phyloP scores from a whole-genome alignment of 2,888 invertebrate genomes.

The Mimas tiliae region DNA sequence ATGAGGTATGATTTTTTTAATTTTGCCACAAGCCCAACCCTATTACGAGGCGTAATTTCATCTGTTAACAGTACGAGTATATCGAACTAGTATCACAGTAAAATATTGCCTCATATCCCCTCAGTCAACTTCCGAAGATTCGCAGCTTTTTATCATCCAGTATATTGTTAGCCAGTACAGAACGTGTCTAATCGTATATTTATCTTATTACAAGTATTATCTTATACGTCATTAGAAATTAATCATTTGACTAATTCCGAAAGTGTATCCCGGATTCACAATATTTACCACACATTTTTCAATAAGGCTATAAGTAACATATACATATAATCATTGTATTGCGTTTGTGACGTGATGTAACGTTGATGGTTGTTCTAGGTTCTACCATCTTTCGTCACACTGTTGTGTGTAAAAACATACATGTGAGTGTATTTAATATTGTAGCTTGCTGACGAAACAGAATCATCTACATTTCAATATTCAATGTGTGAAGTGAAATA shows the following conservation, averaged over 20 bases:
- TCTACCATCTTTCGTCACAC: constrained; percentile 35
- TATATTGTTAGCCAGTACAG: no score
- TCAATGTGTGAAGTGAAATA: background rate
- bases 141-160: no score
- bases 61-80: background rate
- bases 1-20: background rate
- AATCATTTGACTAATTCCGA: no score
- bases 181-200: no score
- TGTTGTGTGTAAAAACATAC: constrained; percentile 24
- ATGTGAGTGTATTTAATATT: constrained; percentile 34
- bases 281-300: background rate
- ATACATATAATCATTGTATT: constrained; percentile 24
- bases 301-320: constrained; percentile 12
- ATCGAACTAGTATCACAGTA: background rate
- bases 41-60: background rate
- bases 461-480: background rate
- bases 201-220: no score
- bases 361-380: constrained; percentile 35
- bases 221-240: no score
- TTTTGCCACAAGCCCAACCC: background rate
- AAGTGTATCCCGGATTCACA: background rate
- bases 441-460: constrained; percentile 15
- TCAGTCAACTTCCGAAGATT: background rate
- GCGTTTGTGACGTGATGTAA: constrained; percentile 28
- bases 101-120: background rate